Evolutionary conservation across 2,797 vertebrate species (phyloP), one percentile per base, ranked within the genome.

Genomic region (Chaetophractus vellerosus): DNA sequence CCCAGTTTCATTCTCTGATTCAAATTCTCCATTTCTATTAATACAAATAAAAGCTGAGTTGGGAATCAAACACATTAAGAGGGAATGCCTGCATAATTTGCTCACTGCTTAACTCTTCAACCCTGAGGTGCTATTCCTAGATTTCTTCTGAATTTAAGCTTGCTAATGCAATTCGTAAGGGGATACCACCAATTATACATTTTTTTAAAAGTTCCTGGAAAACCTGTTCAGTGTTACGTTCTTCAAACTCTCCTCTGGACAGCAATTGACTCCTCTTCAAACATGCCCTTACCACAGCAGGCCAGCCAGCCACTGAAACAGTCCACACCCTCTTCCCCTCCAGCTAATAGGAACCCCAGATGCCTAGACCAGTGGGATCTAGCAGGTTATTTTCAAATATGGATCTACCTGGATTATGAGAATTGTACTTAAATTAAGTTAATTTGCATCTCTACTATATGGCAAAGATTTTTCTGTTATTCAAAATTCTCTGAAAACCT

Each of bases 401-500:
- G 5, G 33, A 36, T 63, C 86, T 24, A 50, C 36, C 36, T 41
- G 1, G 50, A 84, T 68, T 57, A 69, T 31, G 36, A 33, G 59
- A 75, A 31, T 63, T 94, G 75, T 69, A 41, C n/a, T 66, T 78
- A 52, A 68, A 85, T 33, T 76, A 87, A 71, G 9, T 1, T 38
- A 57, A 90, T 36, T 78, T 24, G 0, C 45, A 92, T 63, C 48
- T 61, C 57, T 86, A 64, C 33, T 71, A 41, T 57, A 52, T 16
- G 45, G 26, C 48, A 26, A 74, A 90, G 72, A 85, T 3, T 74
- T 90, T 28, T 79, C 11, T 75, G 24, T 82, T 45, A 63, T 68
- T 88, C 41, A 88, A 24, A 80, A 79, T 76, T 92, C 78, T 93
- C 91, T 16, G 48, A 91, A 93, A 86, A 31, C 36, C 23, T 38